Evolutionary conservation across 1,140 invertebrate species (phyloP).

Genomic region (Trichogramma pretiosum): DNA sequence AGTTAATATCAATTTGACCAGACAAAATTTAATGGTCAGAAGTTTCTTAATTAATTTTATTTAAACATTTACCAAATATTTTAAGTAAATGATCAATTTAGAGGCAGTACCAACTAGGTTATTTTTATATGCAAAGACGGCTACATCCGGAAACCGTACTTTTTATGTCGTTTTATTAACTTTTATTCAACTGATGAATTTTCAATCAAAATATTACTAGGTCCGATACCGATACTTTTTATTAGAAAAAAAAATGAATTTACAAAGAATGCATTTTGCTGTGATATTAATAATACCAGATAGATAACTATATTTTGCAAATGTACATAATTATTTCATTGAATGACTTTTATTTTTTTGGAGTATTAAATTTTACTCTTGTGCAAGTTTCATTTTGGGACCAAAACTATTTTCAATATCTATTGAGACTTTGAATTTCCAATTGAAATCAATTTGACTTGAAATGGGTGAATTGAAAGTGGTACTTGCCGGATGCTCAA

Average conservation of each 20-base stretch:
- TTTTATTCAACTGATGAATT: no score
- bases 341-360: constrained; percentile 12
- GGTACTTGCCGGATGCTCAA: constrained; percentile 9
- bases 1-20: constrained; percentile 8
- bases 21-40: constrained; percentile 2
- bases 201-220: no score
- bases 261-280: no score
- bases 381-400: constrained; percentile 9
- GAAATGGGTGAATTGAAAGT: constrained; percentile 3
- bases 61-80: constrained; percentile 5
- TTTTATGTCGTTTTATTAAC: no score
- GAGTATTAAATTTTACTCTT: constrained; percentile 7
- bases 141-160: no score
- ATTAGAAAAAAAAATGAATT: constrained; percentile 16
- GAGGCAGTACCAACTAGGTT: background rate
- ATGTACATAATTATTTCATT: constrained; percentile 8
- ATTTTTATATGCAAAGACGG: no score
- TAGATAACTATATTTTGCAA: constrained; percentile 11
- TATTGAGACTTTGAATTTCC: no score
- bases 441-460: no score
- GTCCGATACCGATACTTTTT: no score
- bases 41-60: constrained; percentile 1
- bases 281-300: constrained; percentile 18
- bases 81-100: constrained; percentile 1
- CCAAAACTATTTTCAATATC: no score